phyloP scores from a whole-genome alignment of 2,797 vertebrate genomes.

The Acanthurus lineatus region DNA sequence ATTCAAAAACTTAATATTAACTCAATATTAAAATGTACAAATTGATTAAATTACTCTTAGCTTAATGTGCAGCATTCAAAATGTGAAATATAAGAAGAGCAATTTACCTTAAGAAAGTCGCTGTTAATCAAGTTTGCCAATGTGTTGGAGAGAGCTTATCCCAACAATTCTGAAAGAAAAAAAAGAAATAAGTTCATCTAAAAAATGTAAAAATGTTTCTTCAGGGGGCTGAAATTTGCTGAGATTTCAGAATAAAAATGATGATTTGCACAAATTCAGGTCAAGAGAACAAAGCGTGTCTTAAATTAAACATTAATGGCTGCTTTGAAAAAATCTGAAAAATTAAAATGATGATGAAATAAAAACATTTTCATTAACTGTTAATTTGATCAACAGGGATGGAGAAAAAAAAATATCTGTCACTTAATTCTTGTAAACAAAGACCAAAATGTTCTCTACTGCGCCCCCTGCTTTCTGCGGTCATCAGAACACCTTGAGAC shows the following conservation, averaged over 20 bases:
- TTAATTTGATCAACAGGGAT: background rate
- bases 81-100: background rate
- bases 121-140: conserved; percentile 88
- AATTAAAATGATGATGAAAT: background rate
- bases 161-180: conserved; percentile 84
- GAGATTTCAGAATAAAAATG: conserved; percentile 67
- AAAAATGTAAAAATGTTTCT: background rate
- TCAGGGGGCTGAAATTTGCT: conserved; percentile 48
- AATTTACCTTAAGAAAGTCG: conserved; percentile 84
- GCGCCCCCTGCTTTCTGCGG: conserved; percentile 82
- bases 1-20: background rate
- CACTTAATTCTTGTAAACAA: conserved; percentile 85
- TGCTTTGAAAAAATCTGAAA: background rate
- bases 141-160: conserved; percentile 85
- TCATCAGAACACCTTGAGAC: conserved; percentile 56
- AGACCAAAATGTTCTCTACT: conserved; percentile 72
- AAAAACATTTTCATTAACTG: background rate
- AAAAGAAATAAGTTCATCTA: conserved; percentile 34
- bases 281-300: conserved; percentile 34
- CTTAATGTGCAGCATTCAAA: conserved; percentile 6
- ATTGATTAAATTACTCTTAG: background rate
- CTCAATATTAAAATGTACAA: conserved; percentile 2
- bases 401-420: conserved; percentile 57
- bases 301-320: background rate
- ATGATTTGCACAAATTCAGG: conserved; percentile 63